Percentiles rank a stretch among this genome's conserved stretches.
phyloP scores from a whole-genome alignment of 1,140 invertebrate genomes.

The Anastatus disparis region DNA sequence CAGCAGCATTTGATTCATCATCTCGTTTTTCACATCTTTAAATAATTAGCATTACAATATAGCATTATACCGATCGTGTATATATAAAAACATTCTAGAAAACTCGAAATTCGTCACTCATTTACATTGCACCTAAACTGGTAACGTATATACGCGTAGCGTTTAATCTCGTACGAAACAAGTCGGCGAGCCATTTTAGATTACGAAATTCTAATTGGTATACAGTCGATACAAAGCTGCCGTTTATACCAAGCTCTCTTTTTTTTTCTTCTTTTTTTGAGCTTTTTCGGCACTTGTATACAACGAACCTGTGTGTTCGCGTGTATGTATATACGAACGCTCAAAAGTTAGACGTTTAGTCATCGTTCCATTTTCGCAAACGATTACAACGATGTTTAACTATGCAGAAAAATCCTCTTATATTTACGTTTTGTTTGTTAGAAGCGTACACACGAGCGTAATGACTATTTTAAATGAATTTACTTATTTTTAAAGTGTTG shows the following conservation, averaged over 20 bases:
- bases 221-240: slow-evolving; percentile 18
- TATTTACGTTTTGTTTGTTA: too few species aligned
- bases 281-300: slow-evolving; percentile 34
- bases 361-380: slow-evolving; percentile 37
- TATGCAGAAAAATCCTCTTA: too few species aligned
- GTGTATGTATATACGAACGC: too few species aligned
- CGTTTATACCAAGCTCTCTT: background rate
- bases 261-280: slow-evolving; percentile 24
- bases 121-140: slow-evolving; percentile 11
- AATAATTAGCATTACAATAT: too few species aligned
- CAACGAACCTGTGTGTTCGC: slow-evolving; percentile 40
- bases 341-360: slow-evolving; percentile 30
- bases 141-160: background rate
- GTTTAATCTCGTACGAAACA: background rate
- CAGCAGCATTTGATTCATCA: too few species aligned
- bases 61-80: too few species aligned
- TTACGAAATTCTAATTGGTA: background rate
- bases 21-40: too few species aligned
- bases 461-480: too few species aligned
- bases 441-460: too few species aligned
- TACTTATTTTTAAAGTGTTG: too few species aligned
- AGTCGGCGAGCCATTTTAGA: too few species aligned
- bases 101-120: slow-evolving; percentile 22
- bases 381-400: too few species aligned
- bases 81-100: slow-evolving; percentile 30